phyloP scores from a whole-genome alignment of 2,113 vertebrate genomes.

The Nannobrachium achirus region DNA sequence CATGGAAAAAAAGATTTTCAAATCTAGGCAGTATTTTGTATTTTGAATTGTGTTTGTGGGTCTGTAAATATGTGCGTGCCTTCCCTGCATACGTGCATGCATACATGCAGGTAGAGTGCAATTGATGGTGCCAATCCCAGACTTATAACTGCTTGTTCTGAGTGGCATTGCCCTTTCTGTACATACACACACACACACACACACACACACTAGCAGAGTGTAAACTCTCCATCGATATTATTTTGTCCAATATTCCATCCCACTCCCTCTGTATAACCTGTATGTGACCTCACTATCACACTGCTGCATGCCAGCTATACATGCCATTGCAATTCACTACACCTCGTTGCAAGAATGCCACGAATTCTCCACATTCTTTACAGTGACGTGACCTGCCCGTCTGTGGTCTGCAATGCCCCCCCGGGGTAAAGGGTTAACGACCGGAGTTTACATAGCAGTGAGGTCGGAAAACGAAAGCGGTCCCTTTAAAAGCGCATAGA shows the following conservation, averaged over 20 bases:
- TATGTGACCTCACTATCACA: constrained; percentile 45
- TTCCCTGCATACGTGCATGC: constrained; percentile 47
- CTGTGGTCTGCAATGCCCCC: constrained; percentile 10
- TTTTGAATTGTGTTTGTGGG: too few relatives aligned
- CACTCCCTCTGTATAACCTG: constrained; percentile 20
- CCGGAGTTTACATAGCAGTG: constrained; percentile 39
- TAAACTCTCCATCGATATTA: constrained; percentile 12
- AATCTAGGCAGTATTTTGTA: too few relatives aligned
- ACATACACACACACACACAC: too few relatives aligned
- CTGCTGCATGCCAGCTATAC: constrained; percentile 37
- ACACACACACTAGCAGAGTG: too few relatives aligned
- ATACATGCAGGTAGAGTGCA: constrained; percentile 12
- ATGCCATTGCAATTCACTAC: constrained; percentile 27
- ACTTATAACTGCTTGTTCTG: constrained; percentile 39
- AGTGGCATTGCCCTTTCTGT: constrained; percentile 38
- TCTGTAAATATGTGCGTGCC: too few relatives aligned
- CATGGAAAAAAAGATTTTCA: too few relatives aligned
- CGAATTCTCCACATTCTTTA: constrained; percentile 55
- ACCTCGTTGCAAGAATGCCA: constrained; percentile 13
- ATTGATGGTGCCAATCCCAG: constrained; percentile 43
- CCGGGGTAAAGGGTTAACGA: constrained; percentile 16
- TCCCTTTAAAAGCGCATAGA: constrained; percentile 30
- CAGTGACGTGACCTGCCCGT: constrained; percentile 34
- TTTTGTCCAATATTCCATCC: constrained; percentile 12
- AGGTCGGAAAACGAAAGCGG: too few relatives aligned